Conservation (phyloP, 2,113 vertebrate species). For the Cettia cetti region DNA sequence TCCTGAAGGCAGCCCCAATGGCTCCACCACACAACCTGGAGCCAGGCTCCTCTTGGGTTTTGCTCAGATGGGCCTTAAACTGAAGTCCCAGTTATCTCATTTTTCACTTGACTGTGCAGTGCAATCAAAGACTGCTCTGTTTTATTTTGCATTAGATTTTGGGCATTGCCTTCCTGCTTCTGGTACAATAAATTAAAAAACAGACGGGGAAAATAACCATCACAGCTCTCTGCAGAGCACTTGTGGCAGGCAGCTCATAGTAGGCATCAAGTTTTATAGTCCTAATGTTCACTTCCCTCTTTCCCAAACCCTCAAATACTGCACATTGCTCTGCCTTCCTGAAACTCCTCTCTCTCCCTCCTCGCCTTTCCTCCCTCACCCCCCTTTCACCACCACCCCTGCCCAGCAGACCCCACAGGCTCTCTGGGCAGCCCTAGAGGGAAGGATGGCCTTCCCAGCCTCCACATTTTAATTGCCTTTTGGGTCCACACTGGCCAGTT, state of each 20-base stretch:
- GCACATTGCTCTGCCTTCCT: background rate
- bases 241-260: background rate
- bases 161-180: background rate
- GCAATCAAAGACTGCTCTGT: background rate
- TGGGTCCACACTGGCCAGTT: background rate
- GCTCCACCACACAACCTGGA: background rate
- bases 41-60: background rate
- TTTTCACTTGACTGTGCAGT: background rate
- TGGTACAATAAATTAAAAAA: background rate
- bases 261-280: background rate
- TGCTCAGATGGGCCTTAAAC: background rate
- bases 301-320: background rate
- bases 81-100: background rate
- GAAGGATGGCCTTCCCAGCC: background rate
- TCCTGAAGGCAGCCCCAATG: background rate
- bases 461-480: background rate
- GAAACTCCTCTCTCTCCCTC: background rate
- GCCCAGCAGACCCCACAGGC: background rate
- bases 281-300: background rate
- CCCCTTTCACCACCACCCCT: background rate
- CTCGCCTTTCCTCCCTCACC: background rate
- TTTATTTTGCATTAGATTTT: constrained; percentile 9
- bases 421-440: background rate
- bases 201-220: constrained; percentile 5
- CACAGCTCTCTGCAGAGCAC: constrained; percentile 11